A percentile compares a stretch with the other conserved stretches of the same genome.
Evolutionary conservation across 2,888 invertebrate species (phyloP).

Genomic region (Furcula furcula): DNA sequence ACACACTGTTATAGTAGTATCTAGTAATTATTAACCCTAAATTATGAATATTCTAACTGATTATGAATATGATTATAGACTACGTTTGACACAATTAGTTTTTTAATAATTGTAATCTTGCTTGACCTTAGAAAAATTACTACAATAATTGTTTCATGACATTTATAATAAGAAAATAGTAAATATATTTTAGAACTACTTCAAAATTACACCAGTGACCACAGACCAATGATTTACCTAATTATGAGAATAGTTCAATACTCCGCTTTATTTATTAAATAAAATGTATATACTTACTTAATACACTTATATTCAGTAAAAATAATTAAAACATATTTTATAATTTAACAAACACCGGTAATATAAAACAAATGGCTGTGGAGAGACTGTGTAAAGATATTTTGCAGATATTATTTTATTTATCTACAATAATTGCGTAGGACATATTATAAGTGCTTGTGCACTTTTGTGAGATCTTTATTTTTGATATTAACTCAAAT

Average conservation of each 20-base stretch:
- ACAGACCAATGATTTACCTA: conserved; percentile 5
- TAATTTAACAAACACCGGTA: conserved; percentile 3
- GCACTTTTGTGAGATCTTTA: background rate
- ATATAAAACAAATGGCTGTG: conserved; percentile 37
- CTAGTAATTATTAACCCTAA: conserved; percentile 14
- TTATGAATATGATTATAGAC: background rate
- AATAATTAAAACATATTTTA: no score
- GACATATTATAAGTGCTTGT: conserved; percentile 17
- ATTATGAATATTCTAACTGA: background rate
- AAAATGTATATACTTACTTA: no score
- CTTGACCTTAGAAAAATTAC: background rate
- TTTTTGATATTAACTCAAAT: background rate
- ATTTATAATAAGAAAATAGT: background rate
- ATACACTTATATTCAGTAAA: no score
- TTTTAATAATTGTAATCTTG: background rate
- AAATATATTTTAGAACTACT: background rate
- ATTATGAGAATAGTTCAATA: background rate
- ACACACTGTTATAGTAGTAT: conserved; percentile 11
- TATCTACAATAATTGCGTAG: conserved; percentile 16
- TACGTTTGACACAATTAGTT: background rate
- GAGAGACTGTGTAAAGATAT: conserved; percentile 26
- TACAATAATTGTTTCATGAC: background rate
- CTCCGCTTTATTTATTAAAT: no score
- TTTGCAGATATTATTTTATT: conserved; percentile 5
- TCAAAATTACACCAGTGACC: conserved; percentile 10